A percentile compares a stretch with the other conserved stretches of the same genome.
phyloP scores from a whole-genome alignment of 2,888 invertebrate genomes.

The Apoda limacodes region DNA sequence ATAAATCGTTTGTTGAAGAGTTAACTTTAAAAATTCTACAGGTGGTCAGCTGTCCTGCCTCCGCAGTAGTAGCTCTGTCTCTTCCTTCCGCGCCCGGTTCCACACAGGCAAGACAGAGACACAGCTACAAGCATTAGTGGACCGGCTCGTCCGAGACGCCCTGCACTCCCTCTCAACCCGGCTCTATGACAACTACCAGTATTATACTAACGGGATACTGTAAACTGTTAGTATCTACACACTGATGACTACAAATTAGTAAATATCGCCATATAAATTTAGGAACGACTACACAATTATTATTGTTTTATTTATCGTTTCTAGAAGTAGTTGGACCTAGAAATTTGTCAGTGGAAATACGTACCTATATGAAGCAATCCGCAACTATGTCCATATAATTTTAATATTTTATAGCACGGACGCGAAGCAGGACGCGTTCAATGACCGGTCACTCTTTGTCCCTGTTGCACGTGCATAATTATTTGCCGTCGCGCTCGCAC shows the following conservation, averaged over 20 bases:
- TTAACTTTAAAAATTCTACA: slow-evolving; percentile 41
- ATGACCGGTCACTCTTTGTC: too few relatives aligned
- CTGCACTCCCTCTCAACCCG: slow-evolving; percentile 96
- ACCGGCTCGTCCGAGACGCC: slow-evolving; percentile 93
- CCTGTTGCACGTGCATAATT: too few relatives aligned
- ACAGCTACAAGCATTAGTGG: slow-evolving; percentile 91
- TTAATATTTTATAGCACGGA: too few relatives aligned
- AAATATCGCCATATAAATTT: too few relatives aligned
- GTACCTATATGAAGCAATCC: too few relatives aligned
- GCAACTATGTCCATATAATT: too few relatives aligned
- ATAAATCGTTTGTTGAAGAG: not conserved
- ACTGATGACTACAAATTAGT: not conserved
- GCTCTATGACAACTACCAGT: slow-evolving; percentile 99
- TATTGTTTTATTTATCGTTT: too few relatives aligned
- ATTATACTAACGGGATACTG: slow-evolving; percentile 96
- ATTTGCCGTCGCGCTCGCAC: too few relatives aligned
- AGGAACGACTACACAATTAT: too few relatives aligned
- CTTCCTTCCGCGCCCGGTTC: slow-evolving; percentile 93
- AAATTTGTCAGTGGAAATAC: too few relatives aligned
- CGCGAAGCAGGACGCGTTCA: too few relatives aligned
- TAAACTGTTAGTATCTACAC: slow-evolving; percentile 32
- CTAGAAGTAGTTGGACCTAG: too few relatives aligned
- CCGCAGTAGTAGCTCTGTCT: slow-evolving; percentile 92
- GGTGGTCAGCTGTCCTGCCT: slow-evolving; percentile 97
- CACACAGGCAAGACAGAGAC: slow-evolving; percentile 95